A percentile compares a stretch with the other conserved stretches of the same genome.
These are phyloP conservation scores for Craseonycteris thonglongyai DNA, from an alignment of 2,113 vertebrate genomes.

Conservation along the genomic window DNA sequence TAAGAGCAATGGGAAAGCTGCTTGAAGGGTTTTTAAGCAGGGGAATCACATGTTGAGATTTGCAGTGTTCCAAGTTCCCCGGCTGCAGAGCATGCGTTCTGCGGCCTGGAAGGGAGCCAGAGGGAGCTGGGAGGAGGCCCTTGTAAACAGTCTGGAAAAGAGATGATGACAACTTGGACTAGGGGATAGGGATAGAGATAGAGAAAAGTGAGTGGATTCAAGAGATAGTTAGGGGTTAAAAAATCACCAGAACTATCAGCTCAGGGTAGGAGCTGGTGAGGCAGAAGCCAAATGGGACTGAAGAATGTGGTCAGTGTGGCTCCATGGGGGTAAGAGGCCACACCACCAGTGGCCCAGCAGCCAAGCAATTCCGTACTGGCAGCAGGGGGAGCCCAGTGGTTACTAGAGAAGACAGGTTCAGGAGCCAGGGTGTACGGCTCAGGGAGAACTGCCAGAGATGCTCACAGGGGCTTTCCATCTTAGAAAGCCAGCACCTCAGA, in stretches of 20 bases:
- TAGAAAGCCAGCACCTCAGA: constrained; percentile 21
- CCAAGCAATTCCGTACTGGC: not conserved
- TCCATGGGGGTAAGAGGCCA: not conserved
- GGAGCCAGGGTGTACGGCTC: not conserved
- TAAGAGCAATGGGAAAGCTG: not conserved
- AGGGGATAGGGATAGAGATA: not conserved
- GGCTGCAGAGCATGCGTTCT: not conserved
- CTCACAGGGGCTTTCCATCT: constrained; percentile 6
- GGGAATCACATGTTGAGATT: not conserved
- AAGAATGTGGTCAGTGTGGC: not conserved
- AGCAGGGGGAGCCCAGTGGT: not conserved
- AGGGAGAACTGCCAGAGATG: not conserved
- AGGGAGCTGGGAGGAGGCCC: not conserved
- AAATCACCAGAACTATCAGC: not conserved
- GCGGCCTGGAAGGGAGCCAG: not conserved
- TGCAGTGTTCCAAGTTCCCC: not conserved
- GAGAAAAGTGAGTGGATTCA: not conserved
- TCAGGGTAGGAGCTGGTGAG: not conserved
- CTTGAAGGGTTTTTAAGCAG: not conserved
- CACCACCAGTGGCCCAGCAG: not conserved
- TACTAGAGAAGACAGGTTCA: constrained; percentile 21
- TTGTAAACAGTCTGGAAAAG: not conserved
- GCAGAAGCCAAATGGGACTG: not conserved
- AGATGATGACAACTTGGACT: not conserved
- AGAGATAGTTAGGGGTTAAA: not conserved